Evolutionary conservation across 1,140 invertebrate genomes (phyloP), one percentile per base, ranked within the genome.

Genomic region (Anoplophora glabripennis): DNA sequence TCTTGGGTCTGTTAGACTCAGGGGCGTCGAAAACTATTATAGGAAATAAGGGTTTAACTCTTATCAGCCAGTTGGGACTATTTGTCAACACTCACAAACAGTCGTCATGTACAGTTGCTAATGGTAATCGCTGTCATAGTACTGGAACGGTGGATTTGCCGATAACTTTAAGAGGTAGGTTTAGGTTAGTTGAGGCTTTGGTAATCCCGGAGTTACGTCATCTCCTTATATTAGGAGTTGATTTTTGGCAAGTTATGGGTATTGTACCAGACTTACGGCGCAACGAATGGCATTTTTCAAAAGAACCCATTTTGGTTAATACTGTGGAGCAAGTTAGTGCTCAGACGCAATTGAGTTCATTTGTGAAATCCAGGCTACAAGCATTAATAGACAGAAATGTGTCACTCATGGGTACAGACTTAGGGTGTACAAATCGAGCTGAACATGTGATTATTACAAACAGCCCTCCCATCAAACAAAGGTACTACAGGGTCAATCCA

Each of bases 211-310:
- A 58, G 10, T 14, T 63, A 8, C n/a, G 17, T 9, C 57, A 57
- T 34, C 18, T 18, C 18, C 42, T 66, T 14, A 55, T 66, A 14
- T 37, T 66, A 14, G 61, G 61, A 7, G 34, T 47, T 17, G 64
- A 66, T 53, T 66, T 66, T 61, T 66, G 61, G 61, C 53, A 52
- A 35, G 17, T 12, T 10, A 64, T 68, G 62, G 48, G 37, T 21
- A 45, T 68, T 12, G 45, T 65, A n/a, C 64, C 58, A 9, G 61
- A 66, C 38, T 28, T 67, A 14, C 46, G 55, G 17, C 51, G 53
- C n/a, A 53, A 56, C 63, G 56, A 59, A n/a, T 57, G 54, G 35
- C 28, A 59, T 38, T 51, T 64, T 63, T 54, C 52, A 35, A 18
- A 47, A 10, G 28, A 61, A 21, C 66, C 8, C 49, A 52, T 38